Percentiles rank a stretch among this genome's conserved stretches.
Conservation (phyloP, 2,888 invertebrate species). For the Oscheius sp. region DNA sequence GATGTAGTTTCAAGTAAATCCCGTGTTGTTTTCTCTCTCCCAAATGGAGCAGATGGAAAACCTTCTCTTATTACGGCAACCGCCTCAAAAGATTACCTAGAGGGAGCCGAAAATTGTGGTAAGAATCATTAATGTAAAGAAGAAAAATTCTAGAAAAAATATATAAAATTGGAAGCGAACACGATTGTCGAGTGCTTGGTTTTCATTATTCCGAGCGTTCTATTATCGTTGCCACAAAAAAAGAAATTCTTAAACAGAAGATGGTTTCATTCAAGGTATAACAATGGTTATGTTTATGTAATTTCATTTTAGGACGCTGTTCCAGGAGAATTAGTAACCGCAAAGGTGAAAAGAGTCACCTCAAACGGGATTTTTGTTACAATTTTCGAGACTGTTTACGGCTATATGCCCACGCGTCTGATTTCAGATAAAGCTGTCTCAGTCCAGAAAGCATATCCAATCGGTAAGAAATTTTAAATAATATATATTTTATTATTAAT, state of each 20-base stretch:
- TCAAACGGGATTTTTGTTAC: constrained; percentile 37
- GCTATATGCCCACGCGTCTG: constrained; percentile 51
- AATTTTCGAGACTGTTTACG: constrained; percentile 46
- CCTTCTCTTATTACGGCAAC: constrained; percentile 38
- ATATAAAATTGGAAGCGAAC: constrained; percentile 53
- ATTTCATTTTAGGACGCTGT: constrained; percentile 38
- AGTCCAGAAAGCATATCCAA: constrained; percentile 38
- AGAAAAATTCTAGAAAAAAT: constrained; percentile 18
- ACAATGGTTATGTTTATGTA: not conserved
- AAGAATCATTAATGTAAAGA: not conserved
- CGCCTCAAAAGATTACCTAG: constrained; percentile 35
- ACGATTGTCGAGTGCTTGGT: constrained; percentile 58
- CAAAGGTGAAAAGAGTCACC: constrained; percentile 32
- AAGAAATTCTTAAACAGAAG: constrained; percentile 58
- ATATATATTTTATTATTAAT: not conserved
- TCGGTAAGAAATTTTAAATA: constrained; percentile 32
- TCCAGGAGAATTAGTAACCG: constrained; percentile 49
- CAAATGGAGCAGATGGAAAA: constrained; percentile 40
- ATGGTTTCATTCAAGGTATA: constrained; percentile 50
- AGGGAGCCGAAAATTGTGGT: constrained; percentile 43
- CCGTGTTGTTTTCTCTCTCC: constrained; percentile 55
- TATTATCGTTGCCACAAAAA: constrained; percentile 56
- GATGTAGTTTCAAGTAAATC: constrained; percentile 39
- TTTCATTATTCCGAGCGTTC: constrained; percentile 56
- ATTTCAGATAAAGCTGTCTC: constrained; percentile 47